Conservation (phyloP, 2,113 vertebrate genomes). For the Sorex fumeus region DNA sequence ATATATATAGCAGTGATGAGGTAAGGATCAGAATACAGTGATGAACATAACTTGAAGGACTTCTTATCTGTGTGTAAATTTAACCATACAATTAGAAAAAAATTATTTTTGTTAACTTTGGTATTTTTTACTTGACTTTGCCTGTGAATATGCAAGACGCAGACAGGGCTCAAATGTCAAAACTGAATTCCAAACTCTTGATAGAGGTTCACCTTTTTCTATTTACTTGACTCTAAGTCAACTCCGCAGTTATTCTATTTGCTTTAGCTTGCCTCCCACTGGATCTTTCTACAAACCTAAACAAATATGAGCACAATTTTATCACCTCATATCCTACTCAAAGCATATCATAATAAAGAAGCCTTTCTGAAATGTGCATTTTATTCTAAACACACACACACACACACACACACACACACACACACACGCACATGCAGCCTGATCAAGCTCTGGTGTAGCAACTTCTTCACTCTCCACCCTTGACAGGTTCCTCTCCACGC, state of each 20-base stretch:
- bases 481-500: neutral
- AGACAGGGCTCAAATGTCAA: neutral
- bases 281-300: neutral
- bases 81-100: neutral
- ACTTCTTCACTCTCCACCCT: neutral
- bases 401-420: too few species aligned
- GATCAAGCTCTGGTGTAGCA: neutral
- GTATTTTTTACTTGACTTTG: neutral
- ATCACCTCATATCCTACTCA: neutral
- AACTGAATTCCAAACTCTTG: neutral
- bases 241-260: neutral
- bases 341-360: neutral
- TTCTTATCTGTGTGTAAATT: neutral
- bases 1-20: too few species aligned
- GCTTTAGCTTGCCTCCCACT: neutral
- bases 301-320: neutral
- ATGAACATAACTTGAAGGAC: neutral
- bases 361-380: neutral
- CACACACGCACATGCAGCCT: too few species aligned
- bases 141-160: neutral
- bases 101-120: neutral
- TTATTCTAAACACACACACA: neutral
- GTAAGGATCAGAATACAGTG: neutral
- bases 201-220: fast-evolving
- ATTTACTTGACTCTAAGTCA: neutral